These are phyloP conservation scores for Armadillidium nasatum DNA, from an alignment of 1,140 invertebrate genomes.

Conservation along the genomic window DNA sequence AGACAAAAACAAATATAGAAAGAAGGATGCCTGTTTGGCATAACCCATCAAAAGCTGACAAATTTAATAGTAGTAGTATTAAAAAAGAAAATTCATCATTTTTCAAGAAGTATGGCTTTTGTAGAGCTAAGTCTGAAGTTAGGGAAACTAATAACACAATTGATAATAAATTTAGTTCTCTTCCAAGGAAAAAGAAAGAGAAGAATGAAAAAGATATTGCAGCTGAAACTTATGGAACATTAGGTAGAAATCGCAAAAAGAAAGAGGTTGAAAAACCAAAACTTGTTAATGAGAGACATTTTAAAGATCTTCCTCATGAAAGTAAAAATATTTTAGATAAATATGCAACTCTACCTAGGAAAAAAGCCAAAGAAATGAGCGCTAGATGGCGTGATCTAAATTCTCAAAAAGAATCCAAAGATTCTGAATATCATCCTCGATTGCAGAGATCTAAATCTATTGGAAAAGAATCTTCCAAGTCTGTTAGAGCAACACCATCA, in stretches of 20 bases:
- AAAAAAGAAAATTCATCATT: constrained; percentile 7
- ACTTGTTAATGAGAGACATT: constrained; percentile 24
- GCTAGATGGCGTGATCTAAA: constrained; percentile 51
- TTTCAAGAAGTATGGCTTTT: neutral
- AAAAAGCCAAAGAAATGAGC: constrained; percentile 58
- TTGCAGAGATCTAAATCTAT: constrained; percentile 48
- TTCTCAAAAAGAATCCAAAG: constrained; percentile 40
- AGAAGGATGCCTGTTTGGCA: neutral
- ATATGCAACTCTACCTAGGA: constrained; percentile 69
- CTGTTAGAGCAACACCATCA: neutral
- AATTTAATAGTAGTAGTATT: neutral
- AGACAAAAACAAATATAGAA: neutral
- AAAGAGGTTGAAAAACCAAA: constrained; percentile 34
- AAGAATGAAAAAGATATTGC: constrained; percentile 27
- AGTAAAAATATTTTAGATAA: constrained; percentile 56
- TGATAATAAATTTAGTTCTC: constrained; percentile 29
- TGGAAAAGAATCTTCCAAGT: constrained; percentile 34
- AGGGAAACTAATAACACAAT: neutral
- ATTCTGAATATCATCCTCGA: neutral
- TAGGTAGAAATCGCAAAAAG: constrained; percentile 35
- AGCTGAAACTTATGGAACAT: constrained; percentile 39
- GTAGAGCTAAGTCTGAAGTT: constrained; percentile 2
- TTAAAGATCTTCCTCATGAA: constrained; percentile 22
- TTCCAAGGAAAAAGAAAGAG: constrained; percentile 31
- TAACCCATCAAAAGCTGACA: constrained; percentile 4